These are phyloP conservation scores for Lithophane leautieri DNA, from an alignment of 2,888 invertebrate genomes.

Conservation along the genomic window DNA sequence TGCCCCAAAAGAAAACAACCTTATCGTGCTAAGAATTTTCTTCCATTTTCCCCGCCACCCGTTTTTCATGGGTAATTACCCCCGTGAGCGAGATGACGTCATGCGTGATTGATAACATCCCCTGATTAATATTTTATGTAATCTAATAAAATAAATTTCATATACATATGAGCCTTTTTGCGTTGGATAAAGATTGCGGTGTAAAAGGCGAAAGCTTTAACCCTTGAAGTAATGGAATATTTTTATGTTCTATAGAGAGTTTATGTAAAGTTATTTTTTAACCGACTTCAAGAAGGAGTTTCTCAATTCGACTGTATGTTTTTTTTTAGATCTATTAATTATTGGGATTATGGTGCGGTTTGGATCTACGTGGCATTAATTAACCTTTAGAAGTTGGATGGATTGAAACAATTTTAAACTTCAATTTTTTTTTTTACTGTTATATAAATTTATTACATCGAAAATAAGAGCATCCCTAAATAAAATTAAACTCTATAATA, in stretches of 20 bases:
- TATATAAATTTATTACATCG: too few species aligned
- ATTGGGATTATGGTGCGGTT: constrained; percentile 5
- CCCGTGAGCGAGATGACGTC: constrained; percentile 59
- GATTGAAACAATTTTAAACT: neutral
- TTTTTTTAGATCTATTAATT: too few species aligned
- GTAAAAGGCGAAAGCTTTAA: constrained; percentile 12
- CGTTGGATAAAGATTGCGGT: constrained; percentile 7
- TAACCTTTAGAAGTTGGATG: constrained; percentile 1
- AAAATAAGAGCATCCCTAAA: too few species aligned
- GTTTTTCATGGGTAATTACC: constrained; percentile 65
- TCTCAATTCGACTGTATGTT: too few species aligned
- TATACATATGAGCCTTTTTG: constrained; percentile 17
- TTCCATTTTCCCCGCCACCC: constrained; percentile 51
- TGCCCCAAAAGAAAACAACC: constrained; percentile 42
- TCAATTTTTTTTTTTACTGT: too few species aligned
- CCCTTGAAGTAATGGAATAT: constrained; percentile 30
- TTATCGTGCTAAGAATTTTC: constrained; percentile 37
- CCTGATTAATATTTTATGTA: constrained; percentile 64
- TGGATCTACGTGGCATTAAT: neutral
- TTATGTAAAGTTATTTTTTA: neutral
- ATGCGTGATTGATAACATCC: constrained; percentile 64
- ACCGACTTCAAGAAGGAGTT: too few species aligned
- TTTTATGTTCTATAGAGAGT: constrained; percentile 23
- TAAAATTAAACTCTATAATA: too few species aligned
- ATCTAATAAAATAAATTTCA: constrained; percentile 58